Percentiles rank a stretch among this genome's conserved stretches.
These are phyloP conservation scores for Phaethornis superciliosus DNA, from an alignment of 2,113 vertebrate genomes.

Conservation along the genomic window DNA sequence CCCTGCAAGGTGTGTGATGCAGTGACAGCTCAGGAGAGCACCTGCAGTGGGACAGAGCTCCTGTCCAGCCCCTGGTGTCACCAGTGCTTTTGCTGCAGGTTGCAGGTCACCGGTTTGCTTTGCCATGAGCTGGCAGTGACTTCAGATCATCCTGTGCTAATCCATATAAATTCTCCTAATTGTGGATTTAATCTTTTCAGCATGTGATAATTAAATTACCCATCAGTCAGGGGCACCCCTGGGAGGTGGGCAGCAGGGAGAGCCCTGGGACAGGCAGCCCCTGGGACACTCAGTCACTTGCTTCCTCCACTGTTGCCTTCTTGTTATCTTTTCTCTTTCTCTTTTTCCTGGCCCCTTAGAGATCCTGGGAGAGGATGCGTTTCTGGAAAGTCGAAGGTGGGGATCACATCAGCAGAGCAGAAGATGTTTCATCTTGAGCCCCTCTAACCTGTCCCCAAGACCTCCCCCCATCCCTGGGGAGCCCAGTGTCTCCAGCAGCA, in stretches of 20 bases:
- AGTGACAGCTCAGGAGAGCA: background rate
- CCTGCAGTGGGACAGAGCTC: background rate
- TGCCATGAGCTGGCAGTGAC: conserved; percentile 19
- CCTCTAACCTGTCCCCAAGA: background rate
- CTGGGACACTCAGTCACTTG: accelerated
- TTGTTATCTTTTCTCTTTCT: background rate
- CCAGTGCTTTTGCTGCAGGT: background rate
- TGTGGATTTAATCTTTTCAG: conserved; percentile 69
- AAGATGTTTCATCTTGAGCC: background rate
- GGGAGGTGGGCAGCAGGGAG: background rate
- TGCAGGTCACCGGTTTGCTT: background rate
- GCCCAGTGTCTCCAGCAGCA: accelerated
- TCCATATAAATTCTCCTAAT: conserved; percentile 73
- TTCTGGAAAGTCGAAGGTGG: background rate
- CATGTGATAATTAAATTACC: conserved; percentile 64
- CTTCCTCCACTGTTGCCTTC: background rate
- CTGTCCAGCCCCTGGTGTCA: too few relatives aligned
- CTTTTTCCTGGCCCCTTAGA: background rate
- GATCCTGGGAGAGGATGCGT: background rate
- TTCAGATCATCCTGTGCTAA: conserved; percentile 63
- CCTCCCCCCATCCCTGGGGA: background rate
- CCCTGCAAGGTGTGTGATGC: background rate
- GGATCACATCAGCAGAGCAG: background rate
- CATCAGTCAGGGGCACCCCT: background rate
- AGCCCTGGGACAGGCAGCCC: background rate